A percentile compares a stretch with the other conserved stretches of the same genome.
Evolutionary conservation across 2,797 vertebrate species (phyloP).

Genomic region (Cheracebus regulus): DNA sequence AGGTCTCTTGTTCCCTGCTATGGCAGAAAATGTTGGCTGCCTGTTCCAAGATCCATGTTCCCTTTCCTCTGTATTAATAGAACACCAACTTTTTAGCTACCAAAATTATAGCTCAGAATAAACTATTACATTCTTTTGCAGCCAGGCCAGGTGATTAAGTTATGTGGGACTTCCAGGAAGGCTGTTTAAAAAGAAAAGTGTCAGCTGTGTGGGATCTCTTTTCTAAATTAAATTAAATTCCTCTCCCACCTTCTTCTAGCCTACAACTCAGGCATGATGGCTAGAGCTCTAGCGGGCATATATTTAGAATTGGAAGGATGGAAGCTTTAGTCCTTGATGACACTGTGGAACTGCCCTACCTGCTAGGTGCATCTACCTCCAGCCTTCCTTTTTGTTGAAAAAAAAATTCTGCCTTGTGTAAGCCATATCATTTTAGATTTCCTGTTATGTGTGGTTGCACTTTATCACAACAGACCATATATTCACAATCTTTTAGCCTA

Average conservation of each 20-base stretch:
- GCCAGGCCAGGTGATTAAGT: not conserved
- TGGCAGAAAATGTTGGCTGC: not conserved
- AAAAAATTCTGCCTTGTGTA: not conserved
- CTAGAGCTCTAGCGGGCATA: not conserved
- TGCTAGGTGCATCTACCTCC: not conserved
- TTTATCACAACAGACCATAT: not conserved
- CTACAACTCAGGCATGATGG: not conserved
- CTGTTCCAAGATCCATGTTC: not conserved
- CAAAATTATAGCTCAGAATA: not conserved
- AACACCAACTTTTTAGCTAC: not conserved
- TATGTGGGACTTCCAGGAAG: not conserved
- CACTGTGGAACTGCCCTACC: not conserved
- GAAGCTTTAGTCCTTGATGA: not conserved
- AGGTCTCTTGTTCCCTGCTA: not conserved
- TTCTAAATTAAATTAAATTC: not conserved
- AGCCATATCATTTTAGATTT: not conserved
- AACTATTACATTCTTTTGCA: not conserved
- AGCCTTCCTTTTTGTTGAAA: not conserved
- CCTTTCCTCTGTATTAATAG: not conserved
- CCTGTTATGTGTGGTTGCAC: not conserved
- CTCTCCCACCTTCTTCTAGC: not conserved
- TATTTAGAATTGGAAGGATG: not conserved
- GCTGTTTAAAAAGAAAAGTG: not conserved
- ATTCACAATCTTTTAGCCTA: not conserved
- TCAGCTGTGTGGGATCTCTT: not conserved